Conservation (phyloP, 2,797 vertebrate species). For the Crocodylus rhombifer region DNA sequence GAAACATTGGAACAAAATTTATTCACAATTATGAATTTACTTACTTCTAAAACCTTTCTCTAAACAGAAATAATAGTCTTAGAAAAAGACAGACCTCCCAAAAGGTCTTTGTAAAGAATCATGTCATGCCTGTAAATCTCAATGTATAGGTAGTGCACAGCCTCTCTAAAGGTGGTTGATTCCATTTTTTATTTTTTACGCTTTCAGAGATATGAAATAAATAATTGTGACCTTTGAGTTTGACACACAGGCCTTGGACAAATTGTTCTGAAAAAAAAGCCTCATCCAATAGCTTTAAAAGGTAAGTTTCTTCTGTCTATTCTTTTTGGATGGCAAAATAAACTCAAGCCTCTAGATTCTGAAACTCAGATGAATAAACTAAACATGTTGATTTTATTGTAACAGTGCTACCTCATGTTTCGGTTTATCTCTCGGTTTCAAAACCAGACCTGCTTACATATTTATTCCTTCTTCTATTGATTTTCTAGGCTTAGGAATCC, state of each 20-base stretch:
- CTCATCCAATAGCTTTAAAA: not conserved
- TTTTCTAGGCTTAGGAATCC: not conserved
- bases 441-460: not conserved
- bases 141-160: not conserved
- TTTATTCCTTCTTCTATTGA: not conserved
- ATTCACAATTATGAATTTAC: not conserved
- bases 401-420: not conserved
- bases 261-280: not conserved
- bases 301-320: not conserved
- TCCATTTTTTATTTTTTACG: conserved; percentile 14
- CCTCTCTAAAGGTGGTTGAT: not conserved
- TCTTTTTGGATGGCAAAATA: not conserved
- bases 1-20: fast-evolving
- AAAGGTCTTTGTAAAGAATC: not conserved
- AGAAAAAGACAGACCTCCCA: not conserved
- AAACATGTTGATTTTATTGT: not conserved
- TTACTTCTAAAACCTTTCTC: not conserved
- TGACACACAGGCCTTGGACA: not conserved
- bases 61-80: not conserved
- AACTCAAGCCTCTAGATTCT: not conserved
- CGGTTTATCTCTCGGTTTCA: not conserved
- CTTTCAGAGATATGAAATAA: not conserved
- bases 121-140: not conserved
- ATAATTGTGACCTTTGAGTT: conserved; percentile 10
- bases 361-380: not conserved